Conservation (phyloP, 2,888 invertebrate species). For the Tubiluchus corallicola region DNA sequence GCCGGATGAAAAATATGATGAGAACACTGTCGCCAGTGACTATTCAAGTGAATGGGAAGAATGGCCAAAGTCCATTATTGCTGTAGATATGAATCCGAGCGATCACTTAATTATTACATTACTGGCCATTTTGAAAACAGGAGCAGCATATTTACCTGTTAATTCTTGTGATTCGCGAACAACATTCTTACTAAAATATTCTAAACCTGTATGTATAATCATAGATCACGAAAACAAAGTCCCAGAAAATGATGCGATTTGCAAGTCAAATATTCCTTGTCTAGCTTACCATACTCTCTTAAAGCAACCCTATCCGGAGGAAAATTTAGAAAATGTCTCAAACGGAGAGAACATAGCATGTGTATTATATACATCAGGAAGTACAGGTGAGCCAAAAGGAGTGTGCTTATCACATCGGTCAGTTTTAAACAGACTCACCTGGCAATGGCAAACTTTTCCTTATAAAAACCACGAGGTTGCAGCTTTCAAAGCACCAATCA, state of each 20-base stretch:
- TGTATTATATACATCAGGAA: too few species aligned
- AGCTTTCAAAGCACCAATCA: constrained; percentile 73
- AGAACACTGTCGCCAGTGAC: too few species aligned
- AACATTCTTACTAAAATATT: constrained; percentile 52
- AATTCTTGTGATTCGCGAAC: constrained; percentile 49
- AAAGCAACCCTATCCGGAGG: too few species aligned
- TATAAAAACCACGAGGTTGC: constrained; percentile 48
- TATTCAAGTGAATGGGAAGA: constrained; percentile 13
- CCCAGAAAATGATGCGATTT: constrained; percentile 36
- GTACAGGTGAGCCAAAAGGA: too few species aligned
- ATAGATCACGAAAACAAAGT: constrained; percentile 37
- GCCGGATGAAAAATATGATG: too few species aligned
- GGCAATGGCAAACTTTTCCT: constrained; percentile 70
- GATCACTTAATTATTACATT: constrained; percentile 45
- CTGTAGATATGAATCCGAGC: constrained; percentile 58
- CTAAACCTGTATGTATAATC: constrained; percentile 47
- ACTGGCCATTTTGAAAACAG: constrained; percentile 56
- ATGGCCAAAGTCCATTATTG: constrained; percentile 51
- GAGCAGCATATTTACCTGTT: constrained; percentile 64
- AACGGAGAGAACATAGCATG: constrained; percentile 12
- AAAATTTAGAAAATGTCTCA: too few species aligned
- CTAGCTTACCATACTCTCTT: too few species aligned
- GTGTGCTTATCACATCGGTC: constrained; percentile 6
- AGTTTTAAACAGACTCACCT: constrained; percentile 57
- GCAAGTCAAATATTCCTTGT: too few species aligned